phyloP scores from a whole-genome alignment of 2,113 vertebrate species.

The Phylloscopus trochiloides region DNA sequence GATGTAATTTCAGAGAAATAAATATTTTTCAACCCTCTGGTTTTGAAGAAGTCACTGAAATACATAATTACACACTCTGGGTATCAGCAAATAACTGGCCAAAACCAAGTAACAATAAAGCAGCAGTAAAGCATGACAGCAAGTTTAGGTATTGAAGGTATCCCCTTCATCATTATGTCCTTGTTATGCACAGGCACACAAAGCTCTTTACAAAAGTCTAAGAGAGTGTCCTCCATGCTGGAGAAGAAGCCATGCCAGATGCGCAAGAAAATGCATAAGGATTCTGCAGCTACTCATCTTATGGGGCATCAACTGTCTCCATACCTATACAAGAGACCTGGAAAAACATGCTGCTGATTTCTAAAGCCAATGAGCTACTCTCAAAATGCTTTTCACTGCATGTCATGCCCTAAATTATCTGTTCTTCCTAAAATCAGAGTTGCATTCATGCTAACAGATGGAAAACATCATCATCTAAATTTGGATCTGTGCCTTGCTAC shows the following conservation, averaged over 20 bases:
- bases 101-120: background rate
- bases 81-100: background rate
- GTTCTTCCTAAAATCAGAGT: background rate
- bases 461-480: constrained; percentile 13
- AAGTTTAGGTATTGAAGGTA: background rate
- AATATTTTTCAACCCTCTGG: background rate
- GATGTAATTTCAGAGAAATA: background rate
- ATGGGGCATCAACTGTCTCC: background rate
- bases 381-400: background rate
- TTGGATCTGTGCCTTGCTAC: constrained; percentile 30
- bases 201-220: background rate
- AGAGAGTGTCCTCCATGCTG: background rate
- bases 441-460: constrained; percentile 21
- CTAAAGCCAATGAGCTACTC: background rate
- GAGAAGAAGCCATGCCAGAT: background rate
- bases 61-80: background rate
- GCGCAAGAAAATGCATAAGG: background rate
- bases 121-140: background rate
- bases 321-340: background rate
- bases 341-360: background rate
- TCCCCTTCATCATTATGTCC: background rate
- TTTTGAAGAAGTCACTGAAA: background rate
- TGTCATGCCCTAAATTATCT: background rate
- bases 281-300: background rate
- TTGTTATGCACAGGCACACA: background rate